Conservation (phyloP, 2,113 vertebrate species). For the Mesocricetus auratus region DNA sequence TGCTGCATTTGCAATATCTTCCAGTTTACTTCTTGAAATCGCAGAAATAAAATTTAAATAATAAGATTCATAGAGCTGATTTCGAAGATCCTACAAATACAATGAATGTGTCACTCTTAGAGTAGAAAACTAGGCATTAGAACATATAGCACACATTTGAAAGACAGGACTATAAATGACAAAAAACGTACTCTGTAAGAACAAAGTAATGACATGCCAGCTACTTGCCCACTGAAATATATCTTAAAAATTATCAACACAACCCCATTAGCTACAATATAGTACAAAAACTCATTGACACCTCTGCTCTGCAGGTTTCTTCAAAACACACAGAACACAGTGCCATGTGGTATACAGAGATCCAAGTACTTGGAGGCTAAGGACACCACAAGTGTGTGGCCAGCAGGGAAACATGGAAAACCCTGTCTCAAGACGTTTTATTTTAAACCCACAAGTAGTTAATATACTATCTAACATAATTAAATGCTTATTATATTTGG, state of each 20-base stretch:
- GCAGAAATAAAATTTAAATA: constrained; percentile 99
- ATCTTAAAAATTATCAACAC: constrained; percentile 44
- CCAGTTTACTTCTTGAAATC: constrained; percentile 98
- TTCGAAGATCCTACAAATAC: constrained; percentile 94
- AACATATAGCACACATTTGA: constrained; percentile 8
- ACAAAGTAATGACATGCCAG: constrained; percentile 31
- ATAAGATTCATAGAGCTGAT: constrained; percentile 97
- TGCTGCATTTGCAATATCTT: constrained; percentile 98
- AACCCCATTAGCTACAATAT: constrained; percentile 10
- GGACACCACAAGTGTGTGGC: neutral
- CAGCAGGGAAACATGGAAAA: neutral
- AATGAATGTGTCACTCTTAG: constrained; percentile 62
- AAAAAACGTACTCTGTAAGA: neutral
- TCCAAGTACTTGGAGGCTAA: neutral
- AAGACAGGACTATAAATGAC: neutral
- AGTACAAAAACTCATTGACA: constrained; percentile 23
- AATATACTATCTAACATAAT: neutral
- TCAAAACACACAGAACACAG: constrained; percentile 1
- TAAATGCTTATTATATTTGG: constrained; percentile 18
- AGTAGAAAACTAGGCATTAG: constrained; percentile 40
- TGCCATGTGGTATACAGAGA: too few species aligned
- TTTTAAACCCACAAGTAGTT: neutral
- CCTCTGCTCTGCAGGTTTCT: neutral
- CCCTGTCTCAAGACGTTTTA: neutral
- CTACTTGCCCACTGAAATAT: constrained; percentile 16